Evolutionary conservation across 2,888 invertebrate species (phyloP).

Genomic region (Polyommatus icarus): DNA sequence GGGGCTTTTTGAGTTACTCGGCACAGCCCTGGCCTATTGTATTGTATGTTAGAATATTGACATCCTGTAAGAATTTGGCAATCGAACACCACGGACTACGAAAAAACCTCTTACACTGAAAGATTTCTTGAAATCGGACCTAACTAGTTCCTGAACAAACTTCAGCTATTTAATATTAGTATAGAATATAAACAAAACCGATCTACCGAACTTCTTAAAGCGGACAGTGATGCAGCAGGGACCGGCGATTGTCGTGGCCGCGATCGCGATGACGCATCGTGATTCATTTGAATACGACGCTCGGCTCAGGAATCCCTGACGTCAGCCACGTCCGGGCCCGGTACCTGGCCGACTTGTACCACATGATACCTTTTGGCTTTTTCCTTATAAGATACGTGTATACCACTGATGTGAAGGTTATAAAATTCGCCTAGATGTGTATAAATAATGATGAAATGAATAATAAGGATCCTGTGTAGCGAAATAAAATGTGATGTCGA

Average conservation of each 20-base stretch:
- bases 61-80: no score
- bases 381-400: not conserved
- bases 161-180: no score
- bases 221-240: not conserved
- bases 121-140: no score
- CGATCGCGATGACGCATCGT: slow-evolving; percentile 68
- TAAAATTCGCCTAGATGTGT: not conserved
- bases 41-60: no score
- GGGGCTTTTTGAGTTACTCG: no score
- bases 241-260: slow-evolving; percentile 36
- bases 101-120: no score
- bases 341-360: slow-evolving; percentile 45
- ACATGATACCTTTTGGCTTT: not conserved
- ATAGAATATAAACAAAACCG: no score
- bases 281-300: slow-evolving; percentile 65
- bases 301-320: slow-evolving; percentile 68
- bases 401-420: not conserved
- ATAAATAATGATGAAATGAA: not conserved
- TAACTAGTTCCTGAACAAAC: no score
- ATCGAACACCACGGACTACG: no score
- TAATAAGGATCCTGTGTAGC: no score
- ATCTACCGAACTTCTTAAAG: not conserved
- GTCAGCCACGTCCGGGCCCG: slow-evolving; percentile 68
- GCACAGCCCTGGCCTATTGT: no score
- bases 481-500: no score